These are phyloP conservation scores for Zalophus californianus DNA, from an alignment of 2,797 vertebrate species.

Conservation along the genomic window DNA sequence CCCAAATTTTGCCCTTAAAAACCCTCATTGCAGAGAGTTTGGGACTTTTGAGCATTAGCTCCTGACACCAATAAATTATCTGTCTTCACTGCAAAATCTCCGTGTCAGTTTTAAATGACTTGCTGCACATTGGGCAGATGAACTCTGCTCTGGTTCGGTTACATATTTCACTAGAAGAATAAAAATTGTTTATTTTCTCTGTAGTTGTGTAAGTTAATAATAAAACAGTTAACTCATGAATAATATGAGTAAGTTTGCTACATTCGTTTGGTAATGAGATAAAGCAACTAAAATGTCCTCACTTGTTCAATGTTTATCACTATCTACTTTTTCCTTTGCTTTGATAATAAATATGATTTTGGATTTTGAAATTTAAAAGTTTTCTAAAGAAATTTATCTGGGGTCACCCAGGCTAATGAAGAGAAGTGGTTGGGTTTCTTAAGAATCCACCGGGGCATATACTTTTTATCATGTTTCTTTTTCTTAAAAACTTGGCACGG, in stretches of 20 bases:
- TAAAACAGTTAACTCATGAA: background rate
- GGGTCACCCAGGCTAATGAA: background rate
- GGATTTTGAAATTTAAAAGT: background rate
- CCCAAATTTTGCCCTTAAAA: background rate
- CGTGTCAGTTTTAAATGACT: background rate
- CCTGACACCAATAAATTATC: background rate
- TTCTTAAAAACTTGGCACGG: background rate
- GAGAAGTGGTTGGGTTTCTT: background rate
- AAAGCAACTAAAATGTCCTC: background rate
- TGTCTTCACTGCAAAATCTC: background rate
- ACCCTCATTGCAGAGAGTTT: background rate
- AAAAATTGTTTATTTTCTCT: background rate
- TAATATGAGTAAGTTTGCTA: background rate
- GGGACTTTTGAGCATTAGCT: background rate
- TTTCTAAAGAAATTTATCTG: slow-evolving; percentile 22
- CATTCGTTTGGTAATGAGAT: background rate
- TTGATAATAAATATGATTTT: background rate
- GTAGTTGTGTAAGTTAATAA: background rate
- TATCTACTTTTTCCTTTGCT: background rate
- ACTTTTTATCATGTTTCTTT: background rate
- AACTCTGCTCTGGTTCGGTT: background rate
- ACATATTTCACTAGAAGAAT: background rate
- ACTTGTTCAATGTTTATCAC: background rate
- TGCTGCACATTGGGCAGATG: background rate
- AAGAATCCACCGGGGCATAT: background rate